Percentiles rank a stretch among this genome's conserved stretches.
phyloP scores from a whole-genome alignment of 2,113 vertebrate genomes.

The Anarrhichthys ocellatus region DNA sequence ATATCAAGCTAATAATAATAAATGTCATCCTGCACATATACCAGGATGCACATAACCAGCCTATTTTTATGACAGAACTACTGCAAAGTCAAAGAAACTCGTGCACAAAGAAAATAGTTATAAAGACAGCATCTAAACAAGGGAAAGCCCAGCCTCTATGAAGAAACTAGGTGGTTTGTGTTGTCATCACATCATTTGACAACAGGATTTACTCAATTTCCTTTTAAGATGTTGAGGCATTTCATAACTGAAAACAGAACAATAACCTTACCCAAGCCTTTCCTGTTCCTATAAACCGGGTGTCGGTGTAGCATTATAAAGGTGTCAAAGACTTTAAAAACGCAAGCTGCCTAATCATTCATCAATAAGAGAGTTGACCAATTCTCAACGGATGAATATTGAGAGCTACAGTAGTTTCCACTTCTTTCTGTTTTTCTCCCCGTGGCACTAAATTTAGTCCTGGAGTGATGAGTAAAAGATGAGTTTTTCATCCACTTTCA shows the following conservation, averaged over 20 bases:
- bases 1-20: background rate
- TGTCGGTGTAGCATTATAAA: background rate
- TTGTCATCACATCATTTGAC: constrained; percentile 7
- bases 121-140: background rate
- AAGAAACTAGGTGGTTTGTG: background rate
- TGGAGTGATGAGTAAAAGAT: background rate
- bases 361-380: background rate
- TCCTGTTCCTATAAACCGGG: background rate
- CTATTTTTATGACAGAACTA: background rate
- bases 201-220: constrained; percentile 14
- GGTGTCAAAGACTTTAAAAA: background rate
- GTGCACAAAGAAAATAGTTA: background rate
- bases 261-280: background rate
- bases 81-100: background rate
- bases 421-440: background rate
- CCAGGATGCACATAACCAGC: background rate
- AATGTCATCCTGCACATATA: background rate
- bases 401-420: background rate
- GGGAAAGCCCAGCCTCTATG: background rate
- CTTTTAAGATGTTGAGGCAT: background rate
- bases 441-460: background rate
- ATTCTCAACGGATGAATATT: background rate
- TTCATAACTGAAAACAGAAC: background rate
- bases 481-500: background rate
- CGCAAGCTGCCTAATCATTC: background rate